Base-by-base conservation (phyloP, 2,888 invertebrate genomes). In the Tillus elongatus region DNA sequence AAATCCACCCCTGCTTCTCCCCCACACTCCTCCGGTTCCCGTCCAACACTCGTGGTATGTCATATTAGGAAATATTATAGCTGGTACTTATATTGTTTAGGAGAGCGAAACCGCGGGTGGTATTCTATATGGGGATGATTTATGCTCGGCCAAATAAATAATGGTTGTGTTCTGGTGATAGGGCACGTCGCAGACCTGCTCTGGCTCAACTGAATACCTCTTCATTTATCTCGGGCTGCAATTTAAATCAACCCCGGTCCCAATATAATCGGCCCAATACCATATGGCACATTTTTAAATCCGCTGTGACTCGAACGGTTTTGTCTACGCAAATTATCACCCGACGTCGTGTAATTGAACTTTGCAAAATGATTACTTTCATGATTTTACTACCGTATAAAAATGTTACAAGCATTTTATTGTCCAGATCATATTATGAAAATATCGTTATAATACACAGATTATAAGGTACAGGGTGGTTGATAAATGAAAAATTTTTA, bases 111-210 rank as follows among this genome's bases (percentile, higher is more conserved):
- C 53, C 47, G 45, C 50, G 47, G 53, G 53, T 43, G 51, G 51
- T 48, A 51, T 49, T 47, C 50, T 49, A 45, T 46, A 46, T 46
- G 41, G 51, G 53, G 51, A 49, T 48, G 47, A 48, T 48, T 45
- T 46, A 31, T 37, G 43, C 32, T 38, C 35, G 42, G 31, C 45
- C 50, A 46, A 42, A 35, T 32, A 33, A 39, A 19, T 39, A 26
- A 19, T 19, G 24, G n/a, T 19, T 6, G n/a, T 8, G 24, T n/a
- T 8, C 24, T 19, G n/a, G n/a, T n/a, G 24, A 19, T 19, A 19
- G 6, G 24, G 24, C 24, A 19, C 6, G 24, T 6, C 6, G 6
- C 6, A 19, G n/a, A 6, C n/a, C 24, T 19, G 24, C n/a, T 19
- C 24, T 19, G 24, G 24, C n/a, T n/a, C 6, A 19, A 6, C n/a